Percentiles rank a stretch among this genome's conserved stretches.
Conservation (phyloP, 2,888 invertebrate species). For the Parapristionchus giblindavisi region DNA sequence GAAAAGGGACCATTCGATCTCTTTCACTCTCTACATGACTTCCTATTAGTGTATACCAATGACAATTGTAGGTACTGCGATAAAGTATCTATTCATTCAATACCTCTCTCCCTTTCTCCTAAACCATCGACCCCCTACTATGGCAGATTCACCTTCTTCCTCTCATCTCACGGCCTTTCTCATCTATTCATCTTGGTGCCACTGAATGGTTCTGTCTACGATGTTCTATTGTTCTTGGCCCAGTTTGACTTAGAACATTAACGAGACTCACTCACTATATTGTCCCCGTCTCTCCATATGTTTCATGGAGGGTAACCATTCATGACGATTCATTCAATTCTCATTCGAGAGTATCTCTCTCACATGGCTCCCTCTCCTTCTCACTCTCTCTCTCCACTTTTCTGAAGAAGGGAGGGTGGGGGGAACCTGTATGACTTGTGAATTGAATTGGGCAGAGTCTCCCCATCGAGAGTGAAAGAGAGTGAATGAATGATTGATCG, state of each 20-base stretch:
- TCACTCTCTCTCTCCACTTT: too few relatives aligned
- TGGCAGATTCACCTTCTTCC: constrained; percentile 71
- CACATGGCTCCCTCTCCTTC: too few relatives aligned
- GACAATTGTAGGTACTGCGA: constrained; percentile 36
- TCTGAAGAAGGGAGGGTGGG: neutral
- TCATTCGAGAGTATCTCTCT: too few relatives aligned
- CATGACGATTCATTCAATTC: too few relatives aligned
- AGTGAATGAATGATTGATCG: neutral
- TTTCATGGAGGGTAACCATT: too few relatives aligned
- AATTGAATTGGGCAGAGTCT: neutral
- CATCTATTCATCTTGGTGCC: neutral
- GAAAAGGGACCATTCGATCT: neutral
- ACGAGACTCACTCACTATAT: too few relatives aligned
- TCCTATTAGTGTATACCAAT: constrained; percentile 23
- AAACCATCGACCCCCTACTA: constrained; percentile 28
- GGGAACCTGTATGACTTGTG: constrained; percentile 32
- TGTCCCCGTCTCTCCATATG: too few relatives aligned
- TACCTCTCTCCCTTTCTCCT: constrained; percentile 28
- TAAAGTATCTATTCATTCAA: too few relatives aligned
- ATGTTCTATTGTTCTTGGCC: too few relatives aligned
- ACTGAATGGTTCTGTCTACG: too few relatives aligned
- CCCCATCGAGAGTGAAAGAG: too few relatives aligned
- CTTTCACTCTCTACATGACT: neutral
- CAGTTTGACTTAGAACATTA: too few relatives aligned
- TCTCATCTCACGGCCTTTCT: constrained; percentile 73